Conservation (phyloP, 35 echinoderm and acorn worm species). For the Lytechinus variegatus region DNA sequence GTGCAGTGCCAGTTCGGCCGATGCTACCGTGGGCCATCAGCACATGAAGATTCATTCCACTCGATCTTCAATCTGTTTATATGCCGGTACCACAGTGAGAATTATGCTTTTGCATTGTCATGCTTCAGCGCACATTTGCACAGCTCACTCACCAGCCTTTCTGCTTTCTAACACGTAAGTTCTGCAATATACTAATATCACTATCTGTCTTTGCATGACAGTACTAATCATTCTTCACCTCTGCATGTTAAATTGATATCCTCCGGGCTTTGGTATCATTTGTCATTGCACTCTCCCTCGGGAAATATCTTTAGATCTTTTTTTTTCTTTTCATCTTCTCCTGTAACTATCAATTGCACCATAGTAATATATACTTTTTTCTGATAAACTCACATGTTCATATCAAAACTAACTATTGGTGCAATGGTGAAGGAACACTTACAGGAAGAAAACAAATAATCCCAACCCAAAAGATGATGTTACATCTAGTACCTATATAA, state of each 20-base stretch:
- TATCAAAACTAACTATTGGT: too few species aligned
- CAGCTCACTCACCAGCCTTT: conserved; percentile 29
- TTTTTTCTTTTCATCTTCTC: background rate
- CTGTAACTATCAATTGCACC: background rate
- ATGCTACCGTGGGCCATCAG: background rate
- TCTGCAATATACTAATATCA: background rate
- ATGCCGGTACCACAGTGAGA: conserved; percentile 22
- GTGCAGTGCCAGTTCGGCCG: background rate
- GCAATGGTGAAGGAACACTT: too few species aligned
- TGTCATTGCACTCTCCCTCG: background rate
- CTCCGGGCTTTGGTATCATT: background rate
- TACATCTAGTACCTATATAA: too few species aligned
- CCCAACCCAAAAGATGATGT: too few species aligned
- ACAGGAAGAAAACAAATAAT: too few species aligned
- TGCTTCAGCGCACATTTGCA: conserved; percentile 39
- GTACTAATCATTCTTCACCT: background rate
- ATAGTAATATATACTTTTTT: background rate
- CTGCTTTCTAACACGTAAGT: conserved; percentile 47
- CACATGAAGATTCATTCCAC: background rate
- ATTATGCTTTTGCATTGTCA: conserved; percentile 45
- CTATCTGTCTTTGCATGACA: background rate
- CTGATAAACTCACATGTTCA: background rate
- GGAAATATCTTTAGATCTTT: background rate
- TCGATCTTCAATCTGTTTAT: background rate
- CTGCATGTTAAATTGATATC: background rate